phyloP scores from a whole-genome alignment of 2,888 invertebrate species.

The Lepidochitona cinerea region DNA sequence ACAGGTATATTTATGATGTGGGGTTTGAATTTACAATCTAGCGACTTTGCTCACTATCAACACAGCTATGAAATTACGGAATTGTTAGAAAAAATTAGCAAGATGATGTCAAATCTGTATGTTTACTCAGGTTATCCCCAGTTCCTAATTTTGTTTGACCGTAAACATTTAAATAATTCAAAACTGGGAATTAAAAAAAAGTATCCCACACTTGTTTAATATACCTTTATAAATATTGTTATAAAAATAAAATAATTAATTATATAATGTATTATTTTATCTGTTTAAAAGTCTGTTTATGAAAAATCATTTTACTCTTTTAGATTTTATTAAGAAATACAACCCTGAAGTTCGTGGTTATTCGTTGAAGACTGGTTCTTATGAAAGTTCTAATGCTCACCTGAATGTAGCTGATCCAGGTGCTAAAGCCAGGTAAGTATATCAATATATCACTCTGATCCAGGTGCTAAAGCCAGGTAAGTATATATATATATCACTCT shows the following conservation, averaged over 20 bases:
- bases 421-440: slow-evolving; percentile 49
- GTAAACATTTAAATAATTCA: no score
- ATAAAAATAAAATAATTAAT: neutral
- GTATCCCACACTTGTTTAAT: no score
- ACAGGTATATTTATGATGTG: no score
- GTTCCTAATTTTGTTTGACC: no score
- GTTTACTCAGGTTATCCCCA: no score
- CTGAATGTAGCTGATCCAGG: slow-evolving; percentile 63
- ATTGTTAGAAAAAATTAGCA: no score
- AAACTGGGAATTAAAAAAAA: no score
- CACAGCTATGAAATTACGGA: no score
- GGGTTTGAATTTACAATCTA: no score
- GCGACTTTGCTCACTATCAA: no score
- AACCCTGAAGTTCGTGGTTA: slow-evolving; percentile 59
- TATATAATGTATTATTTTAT: neutral
- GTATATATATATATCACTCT: no score
- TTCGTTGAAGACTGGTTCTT: slow-evolving; percentile 44
- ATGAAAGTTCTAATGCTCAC: slow-evolving; percentile 28
- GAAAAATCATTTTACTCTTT: slow-evolving; percentile 1
- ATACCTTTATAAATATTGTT: neutral
- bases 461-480: slow-evolving; percentile 58
- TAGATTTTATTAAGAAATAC: slow-evolving; percentile 62
- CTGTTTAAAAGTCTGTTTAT: neutral
- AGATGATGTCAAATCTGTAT: no score
- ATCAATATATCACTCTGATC: slow-evolving; percentile 38